Evolutionary conservation across 2,888 invertebrate species (phyloP).

Genomic region (Oligia fasciuncula): DNA sequence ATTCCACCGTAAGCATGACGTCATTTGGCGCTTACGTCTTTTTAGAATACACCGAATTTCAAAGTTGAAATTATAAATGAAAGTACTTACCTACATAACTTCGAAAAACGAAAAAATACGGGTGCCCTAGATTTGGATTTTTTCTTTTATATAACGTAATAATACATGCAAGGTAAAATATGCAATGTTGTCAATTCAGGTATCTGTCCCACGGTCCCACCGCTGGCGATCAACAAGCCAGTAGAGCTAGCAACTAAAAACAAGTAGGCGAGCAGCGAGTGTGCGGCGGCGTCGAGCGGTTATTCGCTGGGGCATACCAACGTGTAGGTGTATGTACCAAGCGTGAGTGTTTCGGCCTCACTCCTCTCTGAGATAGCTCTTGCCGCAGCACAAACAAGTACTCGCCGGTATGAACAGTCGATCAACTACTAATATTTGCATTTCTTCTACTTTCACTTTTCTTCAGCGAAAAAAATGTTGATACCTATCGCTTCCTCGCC

Average conservation of each 20-base stretch:
- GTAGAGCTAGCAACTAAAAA: background rate
- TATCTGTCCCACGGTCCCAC: background rate
- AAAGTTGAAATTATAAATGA: too few species aligned
- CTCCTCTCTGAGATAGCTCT: background rate
- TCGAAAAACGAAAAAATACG: too few species aligned
- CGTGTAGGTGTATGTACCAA: background rate
- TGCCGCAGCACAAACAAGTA: background rate
- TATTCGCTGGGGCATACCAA: background rate
- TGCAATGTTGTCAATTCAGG: background rate
- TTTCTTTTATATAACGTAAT: too few species aligned
- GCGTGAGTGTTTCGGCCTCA: background rate
- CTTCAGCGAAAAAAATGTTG: background rate
- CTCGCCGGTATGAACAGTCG: background rate
- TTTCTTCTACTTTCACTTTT: background rate
- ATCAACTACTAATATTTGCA: background rate
- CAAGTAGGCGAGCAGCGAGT: background rate
- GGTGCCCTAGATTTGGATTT: too few species aligned
- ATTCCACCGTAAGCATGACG: too few species aligned
- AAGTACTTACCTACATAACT: too few species aligned
- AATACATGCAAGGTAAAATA: too few species aligned
- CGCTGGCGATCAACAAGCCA: background rate
- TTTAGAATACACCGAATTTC: too few species aligned
- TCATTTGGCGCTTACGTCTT: too few species aligned
- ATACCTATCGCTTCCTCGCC: background rate
- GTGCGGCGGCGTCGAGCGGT: background rate